Conservation (phyloP, 1,140 invertebrate species). For the Drosophila tristis region DNA sequence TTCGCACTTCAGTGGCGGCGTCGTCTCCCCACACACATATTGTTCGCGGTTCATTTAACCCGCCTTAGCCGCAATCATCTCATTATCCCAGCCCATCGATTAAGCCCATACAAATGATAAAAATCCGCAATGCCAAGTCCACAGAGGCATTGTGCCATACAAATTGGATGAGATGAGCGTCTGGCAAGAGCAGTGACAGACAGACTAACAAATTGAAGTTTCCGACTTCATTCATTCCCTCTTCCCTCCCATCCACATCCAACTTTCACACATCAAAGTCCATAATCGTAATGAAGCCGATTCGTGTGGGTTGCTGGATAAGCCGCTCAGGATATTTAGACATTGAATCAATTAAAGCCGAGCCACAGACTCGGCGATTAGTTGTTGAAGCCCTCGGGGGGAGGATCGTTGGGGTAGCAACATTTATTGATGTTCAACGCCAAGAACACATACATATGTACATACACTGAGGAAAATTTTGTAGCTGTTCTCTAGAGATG, state of each 20-base stretch:
- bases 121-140: constrained; percentile 39
- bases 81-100: constrained; percentile 58
- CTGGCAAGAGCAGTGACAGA: constrained; percentile 10
- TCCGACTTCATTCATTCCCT: background rate
- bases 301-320: constrained; percentile 42
- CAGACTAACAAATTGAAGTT: constrained; percentile 35
- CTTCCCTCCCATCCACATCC: background rate
- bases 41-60: constrained; percentile 50
- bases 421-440: constrained; percentile 30
- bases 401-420: constrained; percentile 2
- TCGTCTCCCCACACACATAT: constrained; percentile 3
- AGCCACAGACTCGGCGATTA: constrained; percentile 38
- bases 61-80: constrained; percentile 50
- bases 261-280: constrained; percentile 61
- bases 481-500: no score
- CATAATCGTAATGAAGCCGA: constrained; percentile 71
- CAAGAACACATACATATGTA: no score
- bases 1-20: background rate
- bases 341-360: constrained; percentile 75
- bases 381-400: constrained; percentile 30
- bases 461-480: no score
- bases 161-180: constrained; percentile 61
- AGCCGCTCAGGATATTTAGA: constrained; percentile 61
- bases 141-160: constrained; percentile 50
- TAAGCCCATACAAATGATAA: constrained; percentile 65